Conservation (phyloP, 2,888 invertebrate genomes). For the Volucella inflata region DNA sequence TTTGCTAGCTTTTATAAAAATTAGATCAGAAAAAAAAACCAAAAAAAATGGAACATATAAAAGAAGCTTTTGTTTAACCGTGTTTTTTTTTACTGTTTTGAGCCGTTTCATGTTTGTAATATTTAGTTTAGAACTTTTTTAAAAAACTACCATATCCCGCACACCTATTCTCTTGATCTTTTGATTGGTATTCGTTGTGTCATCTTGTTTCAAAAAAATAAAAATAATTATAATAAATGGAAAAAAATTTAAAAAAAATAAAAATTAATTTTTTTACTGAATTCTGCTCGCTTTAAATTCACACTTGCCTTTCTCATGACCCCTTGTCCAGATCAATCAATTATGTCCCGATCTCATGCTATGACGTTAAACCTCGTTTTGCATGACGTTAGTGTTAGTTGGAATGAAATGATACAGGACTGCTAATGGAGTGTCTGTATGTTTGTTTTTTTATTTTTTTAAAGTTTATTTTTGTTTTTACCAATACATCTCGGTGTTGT, state of each 20-base stretch:
- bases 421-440: slow-evolving; percentile 52
- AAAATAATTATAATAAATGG: neutral
- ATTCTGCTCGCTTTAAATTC: slow-evolving; percentile 44
- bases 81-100: slow-evolving; percentile 20
- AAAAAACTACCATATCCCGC: slow-evolving; percentile 21
- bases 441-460: slow-evolving; percentile 24
- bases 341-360: slow-evolving; percentile 42
- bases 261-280: neutral
- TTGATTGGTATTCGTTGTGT: slow-evolving; percentile 39
- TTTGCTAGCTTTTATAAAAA: slow-evolving; percentile 24
- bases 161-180: slow-evolving; percentile 18
- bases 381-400: slow-evolving; percentile 55
- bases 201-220: slow-evolving; percentile 15
- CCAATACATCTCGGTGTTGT: neutral
- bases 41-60: neutral
- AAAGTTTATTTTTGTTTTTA: slow-evolving; percentile 28
- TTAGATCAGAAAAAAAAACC: slow-evolving; percentile 13
- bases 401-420: slow-evolving; percentile 57
- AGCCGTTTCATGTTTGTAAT: slow-evolving; percentile 26
- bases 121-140: slow-evolving; percentile 41
- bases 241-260: slow-evolving; percentile 13
- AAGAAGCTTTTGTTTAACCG: slow-evolving; percentile 7
- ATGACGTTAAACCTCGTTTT: slow-evolving; percentile 43
- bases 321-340: slow-evolving; percentile 9
- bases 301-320: slow-evolving; percentile 45